These are phyloP conservation scores for Barbus barbus DNA, from an alignment of 2,113 vertebrate species.

Conservation along the genomic window DNA sequence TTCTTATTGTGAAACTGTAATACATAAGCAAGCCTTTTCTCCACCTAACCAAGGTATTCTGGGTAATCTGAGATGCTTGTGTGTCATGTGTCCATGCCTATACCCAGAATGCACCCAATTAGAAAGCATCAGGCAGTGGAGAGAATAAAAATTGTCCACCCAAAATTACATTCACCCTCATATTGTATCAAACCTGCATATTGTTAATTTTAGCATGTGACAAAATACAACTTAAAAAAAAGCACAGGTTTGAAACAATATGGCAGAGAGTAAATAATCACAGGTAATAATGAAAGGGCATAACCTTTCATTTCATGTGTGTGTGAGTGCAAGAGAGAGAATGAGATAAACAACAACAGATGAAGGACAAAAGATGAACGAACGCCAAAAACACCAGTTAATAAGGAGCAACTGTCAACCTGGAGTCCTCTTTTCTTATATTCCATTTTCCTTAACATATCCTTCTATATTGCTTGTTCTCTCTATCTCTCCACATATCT, in stretches of 20 bases:
- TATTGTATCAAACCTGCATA: not conserved
- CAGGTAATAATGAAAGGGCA: not conserved
- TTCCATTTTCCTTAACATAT: not conserved
- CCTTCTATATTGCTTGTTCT: slow-evolving; percentile 4
- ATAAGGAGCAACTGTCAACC: slow-evolving; percentile 28
- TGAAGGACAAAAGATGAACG: not conserved
- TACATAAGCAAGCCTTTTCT: not conserved
- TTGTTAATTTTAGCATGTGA: not conserved
- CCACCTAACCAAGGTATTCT: slow-evolving; percentile 2
- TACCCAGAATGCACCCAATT: slow-evolving; percentile 1
- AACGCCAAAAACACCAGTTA: not conserved
- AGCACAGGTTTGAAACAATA: not conserved
- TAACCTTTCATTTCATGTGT: slow-evolving; percentile 6
- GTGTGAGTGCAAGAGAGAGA: not conserved
- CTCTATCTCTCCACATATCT: slow-evolving; percentile 7
- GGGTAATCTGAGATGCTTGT: slow-evolving; percentile 7
- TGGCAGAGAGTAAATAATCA: not conserved
- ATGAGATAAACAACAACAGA: not conserved
- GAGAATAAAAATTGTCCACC: not conserved
- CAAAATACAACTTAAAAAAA: not conserved
- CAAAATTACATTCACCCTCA: not conserved
- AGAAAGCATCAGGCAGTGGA: not conserved
- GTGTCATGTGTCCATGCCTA: not conserved
- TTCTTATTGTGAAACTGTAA: not conserved
- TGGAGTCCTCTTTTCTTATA: slow-evolving; percentile 34